Evolutionary conservation across 2,113 vertebrate species (phyloP), one percentile per base, ranked within the genome.

Genomic region (Gnathonemus longibarbis): DNA sequence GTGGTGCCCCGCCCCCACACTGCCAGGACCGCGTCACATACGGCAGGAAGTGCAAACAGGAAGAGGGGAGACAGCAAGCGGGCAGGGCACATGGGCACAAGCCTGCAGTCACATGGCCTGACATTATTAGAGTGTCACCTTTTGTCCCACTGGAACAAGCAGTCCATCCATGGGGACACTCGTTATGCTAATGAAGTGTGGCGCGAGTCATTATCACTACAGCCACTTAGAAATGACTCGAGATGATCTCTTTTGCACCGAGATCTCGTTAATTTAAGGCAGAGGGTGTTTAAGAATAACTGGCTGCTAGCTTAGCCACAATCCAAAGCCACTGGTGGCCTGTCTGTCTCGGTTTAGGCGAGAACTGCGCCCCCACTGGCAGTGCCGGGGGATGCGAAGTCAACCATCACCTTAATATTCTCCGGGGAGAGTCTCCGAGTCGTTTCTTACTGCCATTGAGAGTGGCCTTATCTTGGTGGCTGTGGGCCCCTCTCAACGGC

Each of bases 41-140:
- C 3, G 5, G 11, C 84, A 87, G 10, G 42, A 46, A 84, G 6
- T 39, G 42, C 42, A 3, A 48, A 84, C 45, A 24, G 17, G 19
- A 46, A 46, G 39, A 84, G 17, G 42, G 39, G 45, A 48, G 83
- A 15, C 42, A n/a, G 21, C 8, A 39, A 46, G 7, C 11, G 45
- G 39, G 35, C 27, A 13, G 3, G 8, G 5, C 17, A 87, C 84
- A 31, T 19, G 19, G 42, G 19, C 13, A 17, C n/a, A 53, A 3
- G 35, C 13, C 27, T 80, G 83, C 46, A 17, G 53, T 90, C 89
- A 50, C 5, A 91, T 62, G 53, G 46, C 42, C 39, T 92, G 91
- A 90, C 92, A 92, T 94, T 93, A 93, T 94, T 90, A 91, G 89
- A 93, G 93, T 93, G 91, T 92, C 93, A 93, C 91, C 93, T 92